phyloP scores from a whole-genome alignment of 2,888 invertebrate species.

The Cremastinae sp. region DNA sequence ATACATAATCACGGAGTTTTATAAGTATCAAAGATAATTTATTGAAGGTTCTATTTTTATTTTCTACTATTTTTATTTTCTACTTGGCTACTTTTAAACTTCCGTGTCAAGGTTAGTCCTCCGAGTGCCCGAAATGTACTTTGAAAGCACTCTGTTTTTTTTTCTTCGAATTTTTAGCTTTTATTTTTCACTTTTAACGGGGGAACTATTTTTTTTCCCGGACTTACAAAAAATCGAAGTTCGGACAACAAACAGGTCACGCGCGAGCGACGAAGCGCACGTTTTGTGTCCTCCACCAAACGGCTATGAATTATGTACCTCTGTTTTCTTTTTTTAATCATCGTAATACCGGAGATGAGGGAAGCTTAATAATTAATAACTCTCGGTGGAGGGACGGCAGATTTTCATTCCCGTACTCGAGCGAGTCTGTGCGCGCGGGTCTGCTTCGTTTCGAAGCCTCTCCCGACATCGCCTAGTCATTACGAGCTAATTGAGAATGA shows the following conservation, averaged over 20 bases:
- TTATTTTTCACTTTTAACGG: too few relatives aligned
- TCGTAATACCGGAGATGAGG: slow-evolving; percentile 68
- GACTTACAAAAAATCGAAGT: not conserved
- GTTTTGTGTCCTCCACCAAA: not conserved
- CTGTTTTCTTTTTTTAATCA: slow-evolving; percentile 74
- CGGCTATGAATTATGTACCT: slow-evolving; percentile 16
- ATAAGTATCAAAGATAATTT: not conserved
- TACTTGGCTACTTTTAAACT: too few relatives aligned
- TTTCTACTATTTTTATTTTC: too few relatives aligned
- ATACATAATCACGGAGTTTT: too few relatives aligned
- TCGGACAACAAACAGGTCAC: not conserved
- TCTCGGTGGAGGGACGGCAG: slow-evolving; percentile 57
- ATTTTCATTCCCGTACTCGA: slow-evolving; percentile 57
- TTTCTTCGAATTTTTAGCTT: too few relatives aligned
- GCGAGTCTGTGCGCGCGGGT: slow-evolving; percentile 49
- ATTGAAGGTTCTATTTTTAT: too few relatives aligned
- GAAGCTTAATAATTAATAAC: slow-evolving; percentile 76
- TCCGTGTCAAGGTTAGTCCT: not conserved
- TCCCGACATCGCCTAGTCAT: slow-evolving; percentile 71
- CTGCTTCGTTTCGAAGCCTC: slow-evolving; percentile 52
- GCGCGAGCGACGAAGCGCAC: not conserved
- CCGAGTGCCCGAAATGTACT: too few relatives aligned
- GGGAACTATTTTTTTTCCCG: too few relatives aligned
- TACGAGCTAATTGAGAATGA: slow-evolving; percentile 78
- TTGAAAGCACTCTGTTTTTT: too few relatives aligned